Evolutionary conservation across 1,140 invertebrate species (phyloP), one percentile per base, ranked within the genome.

Genomic region (Lasioglossum albipes): DNA sequence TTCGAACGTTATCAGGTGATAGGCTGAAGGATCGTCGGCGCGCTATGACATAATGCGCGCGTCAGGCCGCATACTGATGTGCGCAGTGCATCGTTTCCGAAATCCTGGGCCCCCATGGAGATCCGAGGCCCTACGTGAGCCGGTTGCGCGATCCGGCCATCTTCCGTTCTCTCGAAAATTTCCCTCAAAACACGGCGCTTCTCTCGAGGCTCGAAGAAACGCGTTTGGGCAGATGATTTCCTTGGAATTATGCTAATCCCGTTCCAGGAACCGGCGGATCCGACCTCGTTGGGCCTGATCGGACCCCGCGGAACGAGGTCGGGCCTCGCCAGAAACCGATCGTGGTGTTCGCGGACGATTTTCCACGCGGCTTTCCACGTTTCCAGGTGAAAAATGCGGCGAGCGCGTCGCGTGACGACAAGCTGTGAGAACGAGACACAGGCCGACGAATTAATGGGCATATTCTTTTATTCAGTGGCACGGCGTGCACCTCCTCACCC

Each of bases 401-500:
- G 72, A 75, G 78, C 66, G 62, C 73, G 57, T 88, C 86, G 87
- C 87, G 87, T 89, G 88, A 89, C 88, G 57, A 65, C 68, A 59
- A 61, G 54, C 81, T 71, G 75, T 71, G 87, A 80, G 75, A 86
- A 87, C 69, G 64, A 68, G 75, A 88, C 86, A 81, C 86, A 85
- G 81, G 86, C 84, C 81, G 76, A 87, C 81, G 88, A 90, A 90
- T 89, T 90, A 90, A 90, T 88, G 87, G 83, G 81, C 66, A 72
- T 84, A 88, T 86, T 89, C 88, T 89, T 90, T 88, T 88, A 87
- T 86, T 86, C 84, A 78, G 57, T 73, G 74, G 73, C 77, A 74
- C 42, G 70, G 54, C 36, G 82, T 64, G 72, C 73, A 80, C 83
- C 69, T 36, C 45, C 45, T 49, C 45, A 10, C 45, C 45, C 45